Percentiles rank a stretch among this genome's conserved stretches.
These are phyloP conservation scores for Chlorospingus semifuscus DNA, from an alignment of 2,797 vertebrate genomes.

Conservation along the genomic window DNA sequence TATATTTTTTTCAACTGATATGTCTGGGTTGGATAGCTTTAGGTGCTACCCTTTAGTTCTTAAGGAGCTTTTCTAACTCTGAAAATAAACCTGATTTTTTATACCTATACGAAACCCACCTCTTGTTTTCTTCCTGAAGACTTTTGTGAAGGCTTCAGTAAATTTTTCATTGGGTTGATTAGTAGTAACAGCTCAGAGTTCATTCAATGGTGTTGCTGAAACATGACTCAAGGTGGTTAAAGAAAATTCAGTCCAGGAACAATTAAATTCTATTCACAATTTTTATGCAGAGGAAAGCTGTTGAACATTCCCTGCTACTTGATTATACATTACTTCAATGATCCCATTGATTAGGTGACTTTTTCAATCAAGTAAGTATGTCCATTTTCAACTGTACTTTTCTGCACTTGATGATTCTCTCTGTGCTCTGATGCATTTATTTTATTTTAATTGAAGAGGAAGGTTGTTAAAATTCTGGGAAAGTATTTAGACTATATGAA, in stretches of 20 bases:
- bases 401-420: neutral
- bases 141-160: neutral
- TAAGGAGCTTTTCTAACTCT: neutral
- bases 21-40: neutral
- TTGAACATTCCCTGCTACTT: neutral
- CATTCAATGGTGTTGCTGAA: neutral
- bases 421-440: neutral
- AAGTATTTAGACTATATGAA: neutral
- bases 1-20: neutral
- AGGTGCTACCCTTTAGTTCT: neutral
- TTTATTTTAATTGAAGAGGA: conserved; percentile 5
- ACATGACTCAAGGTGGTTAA: neutral
- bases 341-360: conserved; percentile 32
- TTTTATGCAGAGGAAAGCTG: neutral
- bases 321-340: conserved; percentile 5
- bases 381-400: neutral
- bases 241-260: neutral
- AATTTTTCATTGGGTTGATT: neutral
- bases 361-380: conserved; percentile 7
- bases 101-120: neutral
- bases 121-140: neutral
- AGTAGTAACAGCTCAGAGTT: neutral
- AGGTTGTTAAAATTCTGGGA: conserved; percentile 13
- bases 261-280: conserved; percentile 27
- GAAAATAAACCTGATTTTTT: neutral